Evolutionary conservation across 2,797 vertebrate genomes (phyloP), one percentile per base, ranked within the genome.

Genomic region (Pteronotus mesoamericanus): DNA sequence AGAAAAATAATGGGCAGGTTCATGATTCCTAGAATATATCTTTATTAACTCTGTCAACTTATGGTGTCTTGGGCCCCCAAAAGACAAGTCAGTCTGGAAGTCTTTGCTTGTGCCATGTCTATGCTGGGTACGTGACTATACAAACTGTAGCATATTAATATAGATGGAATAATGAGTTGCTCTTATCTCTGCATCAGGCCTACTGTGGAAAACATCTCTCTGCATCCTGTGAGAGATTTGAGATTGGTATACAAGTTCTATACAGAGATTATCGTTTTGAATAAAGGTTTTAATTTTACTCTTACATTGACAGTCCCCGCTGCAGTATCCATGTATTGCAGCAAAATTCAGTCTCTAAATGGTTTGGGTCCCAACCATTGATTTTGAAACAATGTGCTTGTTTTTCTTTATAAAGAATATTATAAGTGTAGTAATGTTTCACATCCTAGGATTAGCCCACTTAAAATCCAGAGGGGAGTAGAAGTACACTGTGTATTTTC

Each of bases 41-140:
- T 97, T 97, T 95, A 95, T 96, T 94, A 91, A 95, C 68, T 64
- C 42, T 95, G 84, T 96, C 91, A 95, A 44, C 44, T 94, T 95
- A 51, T 32, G 59, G 59, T 95, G 42, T 91, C 88, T 86, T 69
- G 39, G 66, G 53, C 1, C 75, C 91, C 83, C 88, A 69, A 78
- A 89, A 96, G 94, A 92, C 34, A 83, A 86, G 51, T 82, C 57
- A 77, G n/a, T n/a, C 61, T 57, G 82, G 51, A 88, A 71, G 18
- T 75, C 68, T 94, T 82, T 2, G 19, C 80, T 69, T 71, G 26
- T 61, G 82, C 69, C 74, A 8, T 83, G 82, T 91, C 48, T 89
- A 2, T 72, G 46, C n/a, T 53, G 80, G 22, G 34, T 78, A 71
- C 51, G 16, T 85, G 72, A 69, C 68, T 64, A n/a, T 44, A 75